Conservation (phyloP, 2,888 invertebrate genomes). For the Trissonchulus latispiculum region DNA sequence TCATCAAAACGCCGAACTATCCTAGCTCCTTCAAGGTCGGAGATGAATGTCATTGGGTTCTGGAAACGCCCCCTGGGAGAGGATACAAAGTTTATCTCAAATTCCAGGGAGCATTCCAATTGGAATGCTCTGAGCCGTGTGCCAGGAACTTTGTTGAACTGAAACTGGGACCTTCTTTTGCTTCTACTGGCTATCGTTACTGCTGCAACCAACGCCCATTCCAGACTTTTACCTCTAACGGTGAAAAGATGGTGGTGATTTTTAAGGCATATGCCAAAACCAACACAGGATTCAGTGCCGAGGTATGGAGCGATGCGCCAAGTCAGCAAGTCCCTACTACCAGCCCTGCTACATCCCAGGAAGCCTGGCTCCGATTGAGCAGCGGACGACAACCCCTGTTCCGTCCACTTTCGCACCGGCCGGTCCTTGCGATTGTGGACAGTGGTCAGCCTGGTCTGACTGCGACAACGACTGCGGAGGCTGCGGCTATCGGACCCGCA, state of each 20-base stretch:
- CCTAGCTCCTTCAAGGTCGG: slow-evolving; percentile 28
- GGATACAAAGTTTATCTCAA: slow-evolving; percentile 30
- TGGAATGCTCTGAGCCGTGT: slow-evolving; percentile 39
- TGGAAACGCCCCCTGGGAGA: slow-evolving; percentile 31
- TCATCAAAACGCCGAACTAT: slow-evolving; percentile 18
- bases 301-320: neutral
- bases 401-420: slow-evolving; percentile 10
- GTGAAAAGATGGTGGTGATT: slow-evolving; percentile 36
- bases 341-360: neutral
- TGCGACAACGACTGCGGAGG: slow-evolving; percentile 41
- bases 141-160: slow-evolving; percentile 40
- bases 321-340: neutral
- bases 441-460: slow-evolving; percentile 35
- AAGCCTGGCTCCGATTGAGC: neutral
- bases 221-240: slow-evolving; percentile 32
- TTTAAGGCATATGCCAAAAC: slow-evolving; percentile 31
- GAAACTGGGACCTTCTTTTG: slow-evolving; percentile 32
- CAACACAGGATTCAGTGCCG: neutral
- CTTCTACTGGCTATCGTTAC: slow-evolving; percentile 38
- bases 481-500: slow-evolving; percentile 34
- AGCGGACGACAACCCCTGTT: neutral
- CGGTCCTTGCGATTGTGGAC: slow-evolving; percentile 35
- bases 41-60: slow-evolving; percentile 37
- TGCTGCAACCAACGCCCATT: slow-evolving; percentile 36
- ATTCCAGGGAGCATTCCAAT: slow-evolving; percentile 34